Percentiles rank a stretch among this genome's conserved stretches.
These are phyloP conservation scores for Lasius platythorax DNA, from an alignment of 2,888 invertebrate species.

Conservation along the genomic window DNA sequence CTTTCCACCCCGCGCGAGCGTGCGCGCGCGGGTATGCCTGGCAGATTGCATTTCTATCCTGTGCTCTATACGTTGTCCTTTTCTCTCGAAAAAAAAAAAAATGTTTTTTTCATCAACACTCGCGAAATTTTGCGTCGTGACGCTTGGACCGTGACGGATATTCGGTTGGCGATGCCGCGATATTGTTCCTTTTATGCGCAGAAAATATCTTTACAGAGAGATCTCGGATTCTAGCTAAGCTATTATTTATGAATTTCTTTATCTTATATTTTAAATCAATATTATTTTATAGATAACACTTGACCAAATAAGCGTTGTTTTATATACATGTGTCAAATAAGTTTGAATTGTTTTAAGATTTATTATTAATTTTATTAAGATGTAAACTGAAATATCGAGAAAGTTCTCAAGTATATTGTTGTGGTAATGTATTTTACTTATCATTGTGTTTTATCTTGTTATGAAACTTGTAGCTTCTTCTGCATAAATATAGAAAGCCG, in stretches of 20 bases:
- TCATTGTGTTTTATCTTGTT: background rate
- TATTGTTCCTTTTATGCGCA: slow-evolving; percentile 32
- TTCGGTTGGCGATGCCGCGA: slow-evolving; percentile 14
- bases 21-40: slow-evolving; percentile 55
- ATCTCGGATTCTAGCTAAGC: background rate
- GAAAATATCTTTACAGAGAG: slow-evolving; percentile 16
- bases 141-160: slow-evolving; percentile 42
- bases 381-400: background rate
- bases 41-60: slow-evolving; percentile 73
- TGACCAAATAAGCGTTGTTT: background rate
- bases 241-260: background rate
- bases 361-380: background rate
- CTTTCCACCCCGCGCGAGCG: slow-evolving; percentile 53
- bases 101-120: slow-evolving; percentile 63
- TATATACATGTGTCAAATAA: background rate
- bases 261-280: background rate
- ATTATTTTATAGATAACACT: background rate
- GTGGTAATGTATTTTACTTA: background rate
- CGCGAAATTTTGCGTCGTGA: slow-evolving; percentile 65
- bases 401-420: background rate
- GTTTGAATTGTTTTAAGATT: background rate
- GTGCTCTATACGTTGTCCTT: slow-evolving; percentile 60
- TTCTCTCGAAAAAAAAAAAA: slow-evolving; percentile 27
- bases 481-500: background rate
- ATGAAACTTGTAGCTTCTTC: background rate